These are phyloP conservation scores for Salvelinus alpinus DNA, from an alignment of 2,113 vertebrate species.

Conservation along the genomic window DNA sequence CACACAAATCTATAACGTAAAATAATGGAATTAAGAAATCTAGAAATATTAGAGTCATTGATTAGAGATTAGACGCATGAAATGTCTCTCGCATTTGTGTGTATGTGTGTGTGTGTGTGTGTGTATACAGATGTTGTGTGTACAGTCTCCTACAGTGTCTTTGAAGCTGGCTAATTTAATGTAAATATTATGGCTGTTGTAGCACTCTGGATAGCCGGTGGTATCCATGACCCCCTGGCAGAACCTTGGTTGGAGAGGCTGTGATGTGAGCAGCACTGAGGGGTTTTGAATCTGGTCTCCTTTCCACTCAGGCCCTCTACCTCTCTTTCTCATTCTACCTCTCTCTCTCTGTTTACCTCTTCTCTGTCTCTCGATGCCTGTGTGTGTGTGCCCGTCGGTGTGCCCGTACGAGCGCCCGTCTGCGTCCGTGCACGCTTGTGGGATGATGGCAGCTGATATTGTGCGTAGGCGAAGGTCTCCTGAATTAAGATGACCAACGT, in stretches of 20 bases:
- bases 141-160: slow-evolving; percentile 2
- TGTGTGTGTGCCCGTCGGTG: background rate
- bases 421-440: background rate
- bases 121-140: slow-evolving; percentile 5
- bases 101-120: background rate
- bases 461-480: slow-evolving; percentile 48
- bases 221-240: slow-evolving; percentile 19
- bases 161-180: slow-evolving; percentile 63
- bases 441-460: slow-evolving; percentile 52
- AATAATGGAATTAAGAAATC: too few species aligned
- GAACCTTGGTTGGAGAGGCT: slow-evolving; percentile 30
- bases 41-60: background rate
- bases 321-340: background rate
- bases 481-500: slow-evolving; percentile 42
- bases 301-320: background rate
- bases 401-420: background rate
- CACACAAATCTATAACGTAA: too few species aligned
- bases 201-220: background rate
- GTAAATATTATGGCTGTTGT: slow-evolving; percentile 61
- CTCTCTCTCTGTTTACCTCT: background rate
- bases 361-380: background rate
- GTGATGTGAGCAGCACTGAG: slow-evolving; percentile 39
- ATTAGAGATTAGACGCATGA: background rate
- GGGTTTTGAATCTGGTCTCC: slow-evolving; percentile 53
- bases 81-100: background rate